Percentiles rank a stretch among this genome's conserved stretches.
These are phyloP conservation scores for Semicossyphus pulcher DNA, from an alignment of 2,113 vertebrate genomes.

Conservation along the genomic window DNA sequence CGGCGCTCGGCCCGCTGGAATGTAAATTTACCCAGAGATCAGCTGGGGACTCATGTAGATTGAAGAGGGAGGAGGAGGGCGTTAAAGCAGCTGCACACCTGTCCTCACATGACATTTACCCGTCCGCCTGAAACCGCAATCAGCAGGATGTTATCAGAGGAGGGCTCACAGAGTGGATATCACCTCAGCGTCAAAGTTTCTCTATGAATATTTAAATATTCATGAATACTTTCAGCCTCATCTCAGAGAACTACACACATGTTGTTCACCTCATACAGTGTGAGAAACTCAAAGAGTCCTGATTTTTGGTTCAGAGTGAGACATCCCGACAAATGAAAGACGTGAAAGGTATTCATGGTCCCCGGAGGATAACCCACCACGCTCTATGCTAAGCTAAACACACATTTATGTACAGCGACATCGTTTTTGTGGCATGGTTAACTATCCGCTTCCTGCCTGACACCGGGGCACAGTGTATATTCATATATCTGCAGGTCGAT, in stretches of 20 bases:
- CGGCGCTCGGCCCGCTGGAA: background rate
- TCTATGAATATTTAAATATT: background rate
- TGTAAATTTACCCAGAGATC: constrained; percentile 40
- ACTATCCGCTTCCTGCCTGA: too few relatives aligned
- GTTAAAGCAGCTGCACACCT: background rate
- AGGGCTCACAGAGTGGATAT: background rate
- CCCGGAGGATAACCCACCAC: too few relatives aligned
- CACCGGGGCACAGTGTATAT: too few relatives aligned
- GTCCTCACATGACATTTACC: constrained; percentile 49
- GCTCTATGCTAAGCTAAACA: too few relatives aligned
- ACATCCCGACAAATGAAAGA: background rate
- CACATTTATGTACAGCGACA: too few relatives aligned
- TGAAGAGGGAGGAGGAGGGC: background rate
- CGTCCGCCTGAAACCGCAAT: background rate
- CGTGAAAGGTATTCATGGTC: too few relatives aligned
- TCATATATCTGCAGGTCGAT: too few relatives aligned
- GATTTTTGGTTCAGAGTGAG: too few relatives aligned
- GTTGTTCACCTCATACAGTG: background rate
- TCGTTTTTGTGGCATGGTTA: too few relatives aligned
- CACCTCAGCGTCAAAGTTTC: background rate
- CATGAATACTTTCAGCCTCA: background rate
- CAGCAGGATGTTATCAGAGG: background rate
- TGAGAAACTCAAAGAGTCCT: too few relatives aligned
- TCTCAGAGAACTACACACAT: background rate
- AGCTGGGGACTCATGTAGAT: constrained; percentile 23